Conservation (phyloP, 1,140 invertebrate genomes). For the honey bee (Apis mellifera) region Amel_HAv3.1 CM009931.2:17601001-17601500, state of each 20-base stretch:
- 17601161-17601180: background rate
- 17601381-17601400: constrained; percentile 6
- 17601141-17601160: constrained; percentile 20
- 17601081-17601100: background rate
- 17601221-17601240: constrained; percentile 1
- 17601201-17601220: constrained; percentile 8
- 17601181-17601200: constrained; percentile 9
- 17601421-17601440: no score
- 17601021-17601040: background rate
- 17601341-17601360: constrained; percentile 19
- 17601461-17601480: background rate
- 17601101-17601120: background rate
- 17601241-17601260: background rate
- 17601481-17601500: background rate
- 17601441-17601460: background rate
- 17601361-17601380: constrained; percentile 10
- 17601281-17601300: constrained; percentile 4
- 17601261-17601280: background rate
- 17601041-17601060: background rate
- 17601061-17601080: background rate
- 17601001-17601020: background rate
- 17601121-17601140: background rate
- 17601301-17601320: background rate
- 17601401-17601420: background rate
- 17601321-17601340: constrained; percentile 21